Evolutionary conservation across 1,140 invertebrate species (phyloP), one percentile per base, ranked within the genome.

Genomic region (Drosophila ogumai): DNA sequence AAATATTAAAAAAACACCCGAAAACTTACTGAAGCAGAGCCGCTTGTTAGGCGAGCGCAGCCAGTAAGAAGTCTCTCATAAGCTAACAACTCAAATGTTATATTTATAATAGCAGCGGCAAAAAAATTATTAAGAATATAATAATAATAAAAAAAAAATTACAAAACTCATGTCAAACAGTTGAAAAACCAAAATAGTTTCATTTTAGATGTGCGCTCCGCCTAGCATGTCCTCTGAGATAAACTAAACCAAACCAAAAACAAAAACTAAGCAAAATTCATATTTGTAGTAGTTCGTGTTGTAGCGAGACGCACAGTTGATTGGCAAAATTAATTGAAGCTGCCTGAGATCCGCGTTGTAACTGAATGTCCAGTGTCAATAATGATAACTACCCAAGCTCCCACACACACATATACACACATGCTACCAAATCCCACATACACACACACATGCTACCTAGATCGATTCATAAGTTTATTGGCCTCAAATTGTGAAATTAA

Each of bases 381-480:
- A 60, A 58, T 32, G 31, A 44, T 75, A 69, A 34, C 63, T 61
- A 28, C 41, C 40, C 28, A 36, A 31, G 13, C 12, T 10, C 63
- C 12, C 41, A 3, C 12, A 50, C 12, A 50, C 12, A 50, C 28
- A 50, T 13, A 15, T 7, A 25, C 47, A 84, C 75, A 82, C 82
- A 79, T 79, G 78, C 82, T 86, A 54, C 34, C 34, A 15, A 55
- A 59, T 31, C 17, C 40, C n/a, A 54, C 25, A 66, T 68, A 49
- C 7, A 52, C 31, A 75, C 55, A 85, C 82, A 87, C 82, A 79
- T 79, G 84, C 84, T 88, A 87, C 82, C 84, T 87, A 88, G 74
- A 82, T 88, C 75, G 84, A 69, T 74, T 71, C 60, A 80, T 87
- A 87, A 88, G 76, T 77, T 79, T 47, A 88, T 87, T 87, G 84